phyloP scores from a whole-genome alignment of 2,113 vertebrate species.

The Porphyrio hochstetteri region DNA sequence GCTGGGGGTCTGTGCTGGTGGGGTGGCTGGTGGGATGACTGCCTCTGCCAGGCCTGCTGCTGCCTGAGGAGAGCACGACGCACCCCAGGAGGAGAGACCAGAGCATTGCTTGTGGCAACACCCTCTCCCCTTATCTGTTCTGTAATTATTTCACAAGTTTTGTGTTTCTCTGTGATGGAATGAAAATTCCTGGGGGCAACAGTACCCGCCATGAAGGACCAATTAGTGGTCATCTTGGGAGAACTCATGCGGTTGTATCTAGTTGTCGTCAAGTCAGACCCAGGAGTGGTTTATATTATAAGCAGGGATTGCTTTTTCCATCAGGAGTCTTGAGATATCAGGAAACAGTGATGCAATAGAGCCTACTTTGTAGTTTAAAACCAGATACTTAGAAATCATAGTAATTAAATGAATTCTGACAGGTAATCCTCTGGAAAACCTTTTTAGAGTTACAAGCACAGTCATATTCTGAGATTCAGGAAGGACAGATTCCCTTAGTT shows the following conservation, averaged over 20 bases:
- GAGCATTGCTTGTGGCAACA: slow-evolving; percentile 24
- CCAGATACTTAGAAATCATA: background rate
- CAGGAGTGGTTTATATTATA: background rate
- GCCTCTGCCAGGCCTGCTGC: background rate
- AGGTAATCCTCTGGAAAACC: background rate
- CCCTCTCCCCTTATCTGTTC: slow-evolving; percentile 34
- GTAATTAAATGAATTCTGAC: background rate
- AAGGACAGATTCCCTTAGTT: background rate
- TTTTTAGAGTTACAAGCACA: background rate
- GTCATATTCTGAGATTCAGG: background rate
- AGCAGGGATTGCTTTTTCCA: background rate
- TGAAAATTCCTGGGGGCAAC: slow-evolving; percentile 64
- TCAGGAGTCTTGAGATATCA: background rate
- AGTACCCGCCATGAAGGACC: slow-evolving; percentile 30
- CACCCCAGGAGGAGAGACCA: slow-evolving; percentile 50
- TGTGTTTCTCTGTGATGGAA: slow-evolving; percentile 47
- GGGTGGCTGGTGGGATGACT: rapidly evolving
- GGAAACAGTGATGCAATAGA: background rate
- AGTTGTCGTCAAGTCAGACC: background rate
- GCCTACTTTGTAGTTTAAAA: background rate
- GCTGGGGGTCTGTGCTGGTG: rapidly evolving
- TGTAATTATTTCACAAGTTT: slow-evolving; percentile 66
- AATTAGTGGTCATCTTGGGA: slow-evolving; percentile 54
- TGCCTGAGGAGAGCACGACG: rapidly evolving
- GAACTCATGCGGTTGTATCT: background rate